Base-by-base conservation (phyloP, 2,797 vertebrate species). In the Melanitta fusca region DNA sequence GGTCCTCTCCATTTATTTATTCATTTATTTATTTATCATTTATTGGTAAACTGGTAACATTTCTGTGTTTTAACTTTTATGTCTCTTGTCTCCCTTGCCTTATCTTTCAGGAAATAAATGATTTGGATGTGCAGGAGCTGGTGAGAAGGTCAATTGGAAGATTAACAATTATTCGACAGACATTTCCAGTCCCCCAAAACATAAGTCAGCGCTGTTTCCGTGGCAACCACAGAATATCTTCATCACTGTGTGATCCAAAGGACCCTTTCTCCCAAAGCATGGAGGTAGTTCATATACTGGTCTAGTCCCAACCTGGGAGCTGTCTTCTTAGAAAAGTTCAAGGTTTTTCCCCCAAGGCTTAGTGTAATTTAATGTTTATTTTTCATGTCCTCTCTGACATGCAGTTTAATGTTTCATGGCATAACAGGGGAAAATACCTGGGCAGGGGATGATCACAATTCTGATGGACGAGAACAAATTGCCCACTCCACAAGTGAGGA, bases 71-170 rank as follows among this genome's bases (percentile, higher is more conserved):
- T 90, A 84, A 74, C 49, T 88, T 75, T n/a, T 65, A 28, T 80
- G 36, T n/a, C 4, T 93, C 7, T 94, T 75, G 53, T 93, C 54
- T 97, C 24, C 13, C 34, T 92, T 96, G 72, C 89, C 58, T 89
- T 93, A 30, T 95, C 69, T 97, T 97, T 74, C 92, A 99, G 99
- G 99, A 99, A 97, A 99, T 99, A 97, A 98, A 98, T 5, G 99
- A 99, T 95, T 97, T 98, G 85, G 99, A 99, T 74, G 98, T 99
- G 79, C 99, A 99, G 96, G 99, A 99, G 91, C 97, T 99, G 88
- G 99, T 99, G 89, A 98, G 99, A 98, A 99, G 99, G 97, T 99
- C 99, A 25, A 99, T 99, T 47, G 99, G 99, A 70, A 99, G 99
- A 87, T 97, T 99, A 97, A 99, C 99, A 13, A 97, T 99, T 96